Conservation (phyloP, 2,888 invertebrate species). For the Pharmacophagus antenor region DNA sequence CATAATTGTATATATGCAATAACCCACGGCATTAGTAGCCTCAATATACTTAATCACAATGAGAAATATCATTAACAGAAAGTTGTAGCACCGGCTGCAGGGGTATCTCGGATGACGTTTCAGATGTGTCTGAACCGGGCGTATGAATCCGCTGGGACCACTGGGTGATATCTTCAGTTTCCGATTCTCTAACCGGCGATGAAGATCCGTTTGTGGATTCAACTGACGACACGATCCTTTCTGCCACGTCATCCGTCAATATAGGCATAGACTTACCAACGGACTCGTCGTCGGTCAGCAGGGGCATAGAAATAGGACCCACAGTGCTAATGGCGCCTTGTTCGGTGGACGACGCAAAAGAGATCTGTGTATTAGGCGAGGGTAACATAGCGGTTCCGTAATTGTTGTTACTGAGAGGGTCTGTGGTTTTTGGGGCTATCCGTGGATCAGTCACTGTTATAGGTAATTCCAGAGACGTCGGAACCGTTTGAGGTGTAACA, state of each 20-base stretch:
- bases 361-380: constrained; percentile 63
- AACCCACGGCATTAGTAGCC: neutral
- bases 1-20: neutral
- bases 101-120: constrained; percentile 66
- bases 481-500: constrained; percentile 79
- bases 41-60: constrained; percentile 48
- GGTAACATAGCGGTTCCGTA: constrained; percentile 51
- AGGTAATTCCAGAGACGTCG: constrained; percentile 86
- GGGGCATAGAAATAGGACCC: constrained; percentile 81
- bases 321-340: constrained; percentile 53
- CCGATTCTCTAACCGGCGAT: constrained; percentile 53
- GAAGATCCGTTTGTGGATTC: constrained; percentile 55
- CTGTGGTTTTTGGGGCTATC: constrained; percentile 81
- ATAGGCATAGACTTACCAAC: constrained; percentile 66
- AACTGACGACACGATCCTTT: constrained; percentile 52
- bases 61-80: constrained; percentile 56
- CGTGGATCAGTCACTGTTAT: constrained; percentile 89
- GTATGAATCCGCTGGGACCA: constrained; percentile 63
- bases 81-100: constrained; percentile 66
- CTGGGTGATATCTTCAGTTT: constrained; percentile 49
- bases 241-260: constrained; percentile 62
- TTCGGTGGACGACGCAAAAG: constrained; percentile 50
- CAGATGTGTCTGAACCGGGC: constrained; percentile 63
- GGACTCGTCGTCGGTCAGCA: constrained; percentile 76
- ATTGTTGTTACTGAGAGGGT: constrained; percentile 57